phyloP scores from a whole-genome alignment of 1,140 invertebrate species.

The Bactericera cockerelli region DNA sequence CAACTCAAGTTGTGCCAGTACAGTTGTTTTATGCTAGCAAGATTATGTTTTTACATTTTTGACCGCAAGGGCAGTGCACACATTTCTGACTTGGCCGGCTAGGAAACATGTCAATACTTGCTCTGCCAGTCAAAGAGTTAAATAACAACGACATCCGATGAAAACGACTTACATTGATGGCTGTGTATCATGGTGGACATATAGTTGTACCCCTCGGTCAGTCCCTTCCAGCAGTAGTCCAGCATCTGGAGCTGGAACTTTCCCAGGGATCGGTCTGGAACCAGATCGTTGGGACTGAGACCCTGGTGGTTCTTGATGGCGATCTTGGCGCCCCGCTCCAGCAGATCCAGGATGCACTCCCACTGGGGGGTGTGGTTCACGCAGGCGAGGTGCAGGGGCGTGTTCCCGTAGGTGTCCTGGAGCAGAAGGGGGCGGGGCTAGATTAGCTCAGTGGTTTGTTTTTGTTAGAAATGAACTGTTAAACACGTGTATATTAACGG shows the following conservation, averaged over 20 bases:
- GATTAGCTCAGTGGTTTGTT: too few species aligned
- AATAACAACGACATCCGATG: too few species aligned
- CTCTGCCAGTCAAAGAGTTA: too few species aligned
- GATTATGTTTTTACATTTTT: too few species aligned
- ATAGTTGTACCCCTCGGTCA: constrained; percentile 13
- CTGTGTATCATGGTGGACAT: neutral
- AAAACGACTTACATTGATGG: constrained; percentile 20
- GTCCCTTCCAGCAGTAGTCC: constrained; percentile 29
- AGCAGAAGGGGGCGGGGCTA: constrained; percentile 21
- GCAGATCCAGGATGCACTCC: constrained; percentile 35
- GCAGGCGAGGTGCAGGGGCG: constrained; percentile 38
- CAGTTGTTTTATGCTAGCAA: too few species aligned
- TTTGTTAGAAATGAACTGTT: too few species aligned
- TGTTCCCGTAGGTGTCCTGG: constrained; percentile 36
- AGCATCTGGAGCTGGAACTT: constrained; percentile 33
- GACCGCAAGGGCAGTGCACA: too few species aligned
- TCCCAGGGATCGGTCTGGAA: constrained; percentile 28
- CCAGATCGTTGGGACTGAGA: constrained; percentile 31
- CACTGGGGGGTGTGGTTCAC: constrained; percentile 34
- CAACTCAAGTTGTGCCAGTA: too few species aligned
- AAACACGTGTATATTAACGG: too few species aligned
- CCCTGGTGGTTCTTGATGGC: constrained; percentile 30
- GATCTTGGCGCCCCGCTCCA: constrained; percentile 36
- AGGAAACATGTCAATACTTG: too few species aligned
- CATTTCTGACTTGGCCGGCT: too few species aligned